phyloP scores from a whole-genome alignment of 2,888 invertebrate genomes.

The Andrena hattorfiana region DNA sequence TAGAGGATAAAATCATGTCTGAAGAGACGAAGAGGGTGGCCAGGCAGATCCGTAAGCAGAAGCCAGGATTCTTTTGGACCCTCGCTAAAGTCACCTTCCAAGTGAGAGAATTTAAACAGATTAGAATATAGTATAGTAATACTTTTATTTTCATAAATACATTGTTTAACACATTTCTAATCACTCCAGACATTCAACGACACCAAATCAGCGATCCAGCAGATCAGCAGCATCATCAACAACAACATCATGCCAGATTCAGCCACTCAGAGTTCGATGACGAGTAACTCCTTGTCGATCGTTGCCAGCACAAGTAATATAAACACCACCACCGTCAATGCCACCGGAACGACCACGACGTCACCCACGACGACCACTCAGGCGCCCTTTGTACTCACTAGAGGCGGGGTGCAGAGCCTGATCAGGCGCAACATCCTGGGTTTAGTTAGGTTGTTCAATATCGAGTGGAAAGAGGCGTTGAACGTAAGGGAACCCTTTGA shows the following conservation, averaged over 20 bases:
- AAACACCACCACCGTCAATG: conserved; percentile 37
- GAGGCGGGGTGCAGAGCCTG: conserved; percentile 83
- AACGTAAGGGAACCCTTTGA: conserved; percentile 81
- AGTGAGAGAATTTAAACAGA: conserved; percentile 72
- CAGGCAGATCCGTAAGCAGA: conserved; percentile 78
- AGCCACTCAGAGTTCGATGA: conserved; percentile 57
- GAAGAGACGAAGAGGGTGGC: conserved; percentile 80
- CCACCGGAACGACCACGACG: conserved; percentile 75
- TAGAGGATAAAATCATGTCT: conserved; percentile 75
- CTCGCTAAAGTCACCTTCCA: conserved; percentile 81
- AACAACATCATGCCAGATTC: conserved; percentile 70
- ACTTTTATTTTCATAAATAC: neutral
- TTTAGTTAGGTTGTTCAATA: conserved; percentile 85
- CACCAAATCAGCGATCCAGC: conserved; percentile 85
- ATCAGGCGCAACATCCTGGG: conserved; percentile 86
- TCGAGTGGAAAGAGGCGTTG: conserved; percentile 86
- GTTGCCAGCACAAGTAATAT: conserved; percentile 28
- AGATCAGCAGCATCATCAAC: conserved; percentile 84
- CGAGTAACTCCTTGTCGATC: conserved; percentile 47
- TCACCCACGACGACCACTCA: conserved; percentile 79
- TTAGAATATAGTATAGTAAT: no score
- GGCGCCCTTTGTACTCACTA: conserved; percentile 84
- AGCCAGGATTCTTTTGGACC: conserved; percentile 83
- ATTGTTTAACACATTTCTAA: neutral
- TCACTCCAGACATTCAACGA: conserved; percentile 85